Conservation (phyloP, 2,888 invertebrate genomes). For the Drosophila prolongata region DNA sequence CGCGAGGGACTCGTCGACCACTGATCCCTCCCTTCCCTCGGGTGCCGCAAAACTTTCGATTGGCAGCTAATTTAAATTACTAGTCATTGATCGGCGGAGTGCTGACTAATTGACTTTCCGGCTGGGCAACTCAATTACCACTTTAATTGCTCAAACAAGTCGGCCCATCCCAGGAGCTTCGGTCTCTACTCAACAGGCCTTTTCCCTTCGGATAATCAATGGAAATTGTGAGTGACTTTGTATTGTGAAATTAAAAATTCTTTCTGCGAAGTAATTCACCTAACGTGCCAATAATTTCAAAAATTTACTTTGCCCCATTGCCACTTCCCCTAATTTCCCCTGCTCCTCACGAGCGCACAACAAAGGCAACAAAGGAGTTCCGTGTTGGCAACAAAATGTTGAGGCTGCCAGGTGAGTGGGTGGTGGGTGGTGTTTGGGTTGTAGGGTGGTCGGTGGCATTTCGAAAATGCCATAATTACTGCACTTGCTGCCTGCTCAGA, state of each 20-base stretch:
- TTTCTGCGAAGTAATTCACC: conserved; percentile 65
- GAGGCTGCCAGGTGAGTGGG: conserved; percentile 13
- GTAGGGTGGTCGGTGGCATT: conserved; percentile 42
- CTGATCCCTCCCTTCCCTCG: not conserved
- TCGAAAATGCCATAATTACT: conserved; percentile 75
- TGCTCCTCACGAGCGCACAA: conserved; percentile 6
- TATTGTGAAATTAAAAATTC: conserved; percentile 69
- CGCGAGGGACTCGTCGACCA: not conserved
- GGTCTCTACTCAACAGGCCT: conserved; percentile 11
- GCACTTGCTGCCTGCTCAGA: conserved; percentile 52
- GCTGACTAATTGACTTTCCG: conserved; percentile 43
- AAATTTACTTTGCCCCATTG: conserved; percentile 52
- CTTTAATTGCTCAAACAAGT: conserved; percentile 39
- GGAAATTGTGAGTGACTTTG: conserved; percentile 30
- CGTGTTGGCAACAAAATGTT: conserved; percentile 50
- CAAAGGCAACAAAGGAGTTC: conserved; percentile 35
- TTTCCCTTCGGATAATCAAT: conserved; percentile 22
- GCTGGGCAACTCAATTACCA: conserved; percentile 39
- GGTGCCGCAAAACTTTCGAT: not conserved
- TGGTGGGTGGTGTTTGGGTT: not conserved
- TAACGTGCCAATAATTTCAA: conserved; percentile 74
- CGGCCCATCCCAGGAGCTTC: conserved; percentile 12
- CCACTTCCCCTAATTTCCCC: conserved; percentile 3
- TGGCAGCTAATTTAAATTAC: conserved; percentile 29
- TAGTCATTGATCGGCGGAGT: conserved; percentile 21